phyloP scores from a whole-genome alignment of 1,140 invertebrate genomes.

The Doryteuthis pealeii region DNA sequence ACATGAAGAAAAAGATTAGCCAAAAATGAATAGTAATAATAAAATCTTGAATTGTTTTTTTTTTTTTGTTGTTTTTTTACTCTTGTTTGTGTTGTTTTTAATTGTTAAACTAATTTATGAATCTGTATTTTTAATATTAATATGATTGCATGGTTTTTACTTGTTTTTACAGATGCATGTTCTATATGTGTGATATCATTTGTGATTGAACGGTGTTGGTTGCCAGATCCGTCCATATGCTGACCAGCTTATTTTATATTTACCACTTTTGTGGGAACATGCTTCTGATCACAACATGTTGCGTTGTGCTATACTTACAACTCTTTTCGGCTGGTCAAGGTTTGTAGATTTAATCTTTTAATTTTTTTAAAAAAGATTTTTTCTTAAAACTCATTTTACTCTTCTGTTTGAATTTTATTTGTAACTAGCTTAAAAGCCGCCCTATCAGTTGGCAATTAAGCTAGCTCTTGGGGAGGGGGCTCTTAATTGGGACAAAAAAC shows the following conservation, averaged over 20 bases:
- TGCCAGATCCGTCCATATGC: constrained; percentile 72
- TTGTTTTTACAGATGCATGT: constrained; percentile 75
- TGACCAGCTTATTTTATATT: constrained; percentile 73
- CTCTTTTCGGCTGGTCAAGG: constrained; percentile 78
- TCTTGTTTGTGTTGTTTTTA: neutral
- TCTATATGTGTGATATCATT: constrained; percentile 86
- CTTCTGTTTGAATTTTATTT: too few species aligned
- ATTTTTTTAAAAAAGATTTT: too few species aligned
- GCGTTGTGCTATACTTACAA: constrained; percentile 85
- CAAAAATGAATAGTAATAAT: too few species aligned
- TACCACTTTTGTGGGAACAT: constrained; percentile 87
- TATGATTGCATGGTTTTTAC: too few species aligned
- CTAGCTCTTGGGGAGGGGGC: too few species aligned
- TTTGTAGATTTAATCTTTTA: constrained; percentile 36
- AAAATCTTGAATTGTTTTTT: too few species aligned
- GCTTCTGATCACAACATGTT: constrained; percentile 87
- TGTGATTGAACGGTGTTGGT: constrained; percentile 83
- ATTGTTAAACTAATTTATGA: neutral
- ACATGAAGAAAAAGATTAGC: too few species aligned
- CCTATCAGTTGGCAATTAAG: too few species aligned
- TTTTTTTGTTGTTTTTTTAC: too few species aligned
- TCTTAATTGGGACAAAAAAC: too few species aligned
- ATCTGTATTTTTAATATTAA: neutral
- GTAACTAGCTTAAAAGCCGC: too few species aligned
- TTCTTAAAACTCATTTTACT: too few species aligned